Conservation (phyloP, 1,140 invertebrate species). For the Danaus plexippus region DNA sequence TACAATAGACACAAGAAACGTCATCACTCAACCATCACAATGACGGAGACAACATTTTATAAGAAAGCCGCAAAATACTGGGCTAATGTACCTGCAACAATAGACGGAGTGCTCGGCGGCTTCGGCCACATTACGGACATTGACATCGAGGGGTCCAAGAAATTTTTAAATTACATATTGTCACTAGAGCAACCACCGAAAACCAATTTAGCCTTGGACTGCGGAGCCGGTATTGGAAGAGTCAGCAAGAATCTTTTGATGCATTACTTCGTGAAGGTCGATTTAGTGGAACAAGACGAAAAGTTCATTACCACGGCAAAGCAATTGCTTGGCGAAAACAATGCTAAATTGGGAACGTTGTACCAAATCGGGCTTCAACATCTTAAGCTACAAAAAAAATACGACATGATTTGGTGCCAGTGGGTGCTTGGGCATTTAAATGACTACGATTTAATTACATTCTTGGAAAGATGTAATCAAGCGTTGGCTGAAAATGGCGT, state of each 20-base stretch:
- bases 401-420: constrained; percentile 98
- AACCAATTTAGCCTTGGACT: constrained; percentile 86
- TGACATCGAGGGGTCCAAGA: constrained; percentile 90
- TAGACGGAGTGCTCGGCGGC: constrained; percentile 97
- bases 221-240: constrained; percentile 97
- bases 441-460: constrained; percentile 89
- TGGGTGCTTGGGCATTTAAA: constrained; percentile 96
- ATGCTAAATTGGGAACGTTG: constrained; percentile 73
- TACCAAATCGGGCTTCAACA: constrained; percentile 82
- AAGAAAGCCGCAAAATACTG: constrained; percentile 85
- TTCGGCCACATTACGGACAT: constrained; percentile 87
- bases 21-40: constrained; percentile 20
- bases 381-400: constrained; percentile 81
- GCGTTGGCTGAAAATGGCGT: constrained; percentile 82
- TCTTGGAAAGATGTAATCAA: constrained; percentile 83
- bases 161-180: constrained; percentile 82
- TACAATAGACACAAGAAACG: constrained; percentile 1
- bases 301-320: constrained; percentile 65
- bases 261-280: constrained; percentile 88
- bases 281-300: constrained; percentile 94
- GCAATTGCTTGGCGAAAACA: constrained; percentile 39
- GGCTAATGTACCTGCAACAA: constrained; percentile 86
- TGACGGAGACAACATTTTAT: constrained; percentile 74
- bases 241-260: constrained; percentile 91
- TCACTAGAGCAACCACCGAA: constrained; percentile 73